These are phyloP conservation scores for Drosophila neocordata DNA, from an alignment of 1,140 invertebrate species.

Conservation along the genomic window DNA sequence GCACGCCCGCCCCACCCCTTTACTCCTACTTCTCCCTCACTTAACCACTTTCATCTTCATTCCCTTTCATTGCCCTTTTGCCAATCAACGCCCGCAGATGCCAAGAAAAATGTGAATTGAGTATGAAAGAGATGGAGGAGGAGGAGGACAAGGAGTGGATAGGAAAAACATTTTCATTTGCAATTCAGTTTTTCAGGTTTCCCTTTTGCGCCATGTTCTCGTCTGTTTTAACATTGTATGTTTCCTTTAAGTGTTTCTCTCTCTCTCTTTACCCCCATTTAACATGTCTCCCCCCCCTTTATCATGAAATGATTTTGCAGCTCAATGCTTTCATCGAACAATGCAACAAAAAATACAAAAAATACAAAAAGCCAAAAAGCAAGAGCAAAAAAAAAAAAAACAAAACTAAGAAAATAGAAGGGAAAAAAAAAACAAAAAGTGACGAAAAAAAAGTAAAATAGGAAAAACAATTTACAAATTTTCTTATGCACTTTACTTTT, in stretches of 20 bases:
- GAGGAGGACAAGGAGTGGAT: background rate
- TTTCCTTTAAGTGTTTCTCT: constrained; percentile 9
- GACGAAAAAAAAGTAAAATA: constrained; percentile 23
- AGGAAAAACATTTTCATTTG: constrained; percentile 21
- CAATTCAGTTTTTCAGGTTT: constrained; percentile 15
- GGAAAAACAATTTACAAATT: constrained; percentile 11
- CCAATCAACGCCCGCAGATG: no score
- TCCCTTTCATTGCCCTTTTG: background rate
- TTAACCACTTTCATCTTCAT: fast-evolving
- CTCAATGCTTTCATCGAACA: constrained; percentile 6
- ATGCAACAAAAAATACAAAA: background rate
- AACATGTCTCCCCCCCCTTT: background rate
- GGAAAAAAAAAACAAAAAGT: constrained; percentile 22
- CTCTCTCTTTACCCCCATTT: background rate
- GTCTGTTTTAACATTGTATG: constrained; percentile 1
- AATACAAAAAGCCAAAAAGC: no score
- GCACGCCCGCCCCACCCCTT: background rate
- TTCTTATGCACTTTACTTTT: constrained; percentile 15
- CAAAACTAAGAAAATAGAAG: no score
- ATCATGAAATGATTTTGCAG: constrained; percentile 4
- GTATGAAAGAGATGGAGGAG: no score
- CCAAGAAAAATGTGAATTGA: constrained; percentile 13
- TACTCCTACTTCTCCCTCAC: background rate
- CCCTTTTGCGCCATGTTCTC: background rate
- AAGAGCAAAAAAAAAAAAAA: no score